These are phyloP conservation scores for Pseudotriccus pelzelni DNA, from an alignment of 2,797 vertebrate genomes.

Conservation along the genomic window DNA sequence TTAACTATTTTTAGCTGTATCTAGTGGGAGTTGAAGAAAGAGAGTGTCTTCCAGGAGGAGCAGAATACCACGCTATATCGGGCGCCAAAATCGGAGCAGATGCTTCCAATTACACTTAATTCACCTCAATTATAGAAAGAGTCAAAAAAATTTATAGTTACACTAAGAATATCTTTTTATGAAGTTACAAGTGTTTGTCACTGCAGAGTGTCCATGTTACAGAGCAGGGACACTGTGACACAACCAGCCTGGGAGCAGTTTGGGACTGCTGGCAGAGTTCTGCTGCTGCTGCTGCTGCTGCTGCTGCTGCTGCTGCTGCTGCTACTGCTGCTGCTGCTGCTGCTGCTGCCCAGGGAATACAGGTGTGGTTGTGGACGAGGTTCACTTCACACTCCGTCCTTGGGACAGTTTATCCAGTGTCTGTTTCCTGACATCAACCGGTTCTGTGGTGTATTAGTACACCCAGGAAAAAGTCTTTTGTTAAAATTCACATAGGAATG, in stretches of 20 bases:
- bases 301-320: background rate
- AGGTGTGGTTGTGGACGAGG: rapidly evolving
- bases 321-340: background rate
- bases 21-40: conserved; percentile 27
- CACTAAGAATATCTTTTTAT: conserved; percentile 3
- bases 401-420: background rate
- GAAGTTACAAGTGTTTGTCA: background rate
- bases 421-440: background rate
- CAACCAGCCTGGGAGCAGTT: background rate
- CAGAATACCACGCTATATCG: background rate
- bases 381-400: rapidly evolving
- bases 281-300: background rate
- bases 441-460: too few relatives aligned
- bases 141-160: background rate
- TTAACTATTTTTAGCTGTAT: conserved; percentile 41
- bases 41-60: conserved; percentile 29
- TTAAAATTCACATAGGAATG: background rate
- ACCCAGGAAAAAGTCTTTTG: background rate
- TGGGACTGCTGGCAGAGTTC: background rate
- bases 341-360: background rate
- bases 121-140: conserved; percentile 40
- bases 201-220: background rate
- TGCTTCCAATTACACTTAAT: conserved; percentile 51
- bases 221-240: background rate
- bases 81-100: background rate